Evolutionary conservation across 2,888 invertebrate genomes (phyloP).

Genomic region (Acronicta psi): DNA sequence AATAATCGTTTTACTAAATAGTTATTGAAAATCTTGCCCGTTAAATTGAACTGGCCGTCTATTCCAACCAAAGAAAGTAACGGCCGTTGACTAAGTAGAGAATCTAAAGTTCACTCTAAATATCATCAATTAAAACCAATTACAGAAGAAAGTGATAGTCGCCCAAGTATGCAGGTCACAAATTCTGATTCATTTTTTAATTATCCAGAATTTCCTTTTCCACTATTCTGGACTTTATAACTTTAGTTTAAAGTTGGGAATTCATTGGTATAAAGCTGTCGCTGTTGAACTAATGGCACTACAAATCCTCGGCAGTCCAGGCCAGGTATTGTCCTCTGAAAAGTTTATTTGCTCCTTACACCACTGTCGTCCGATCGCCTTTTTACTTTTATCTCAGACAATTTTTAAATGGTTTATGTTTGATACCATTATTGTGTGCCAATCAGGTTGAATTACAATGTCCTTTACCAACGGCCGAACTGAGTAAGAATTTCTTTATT

Average conservation of each 20-base stretch:
- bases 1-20: conserved; percentile 20
- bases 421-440: conserved; percentile 89
- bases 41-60: conserved; percentile 24
- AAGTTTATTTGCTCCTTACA: conserved; percentile 83
- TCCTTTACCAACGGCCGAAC: conserved; percentile 85
- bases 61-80: conserved; percentile 13
- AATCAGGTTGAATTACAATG: conserved; percentile 89
- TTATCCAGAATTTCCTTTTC: conserved; percentile 56
- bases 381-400: conserved; percentile 86
- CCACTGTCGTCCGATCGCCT: conserved; percentile 77
- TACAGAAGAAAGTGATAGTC: conserved; percentile 70
- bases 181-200: conserved; percentile 74
- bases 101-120: conserved; percentile 39
- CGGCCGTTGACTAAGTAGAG: conserved; percentile 13
- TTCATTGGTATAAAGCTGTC: conserved; percentile 43
- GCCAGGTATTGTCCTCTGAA: conserved; percentile 83
- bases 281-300: conserved; percentile 82
- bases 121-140: conserved; percentile 66
- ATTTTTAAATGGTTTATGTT: conserved; percentile 88
- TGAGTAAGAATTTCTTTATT: conserved; percentile 80
- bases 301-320: conserved; percentile 83
- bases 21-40: conserved; percentile 9
- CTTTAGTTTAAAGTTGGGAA: conserved; percentile 49
- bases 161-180: conserved; percentile 72
- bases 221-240: conserved; percentile 40